Percentiles rank a stretch among this genome's conserved stretches.
These are phyloP conservation scores for Desmodus rotundus DNA, from an alignment of 2,113 vertebrate genomes.

Conservation along the genomic window DNA sequence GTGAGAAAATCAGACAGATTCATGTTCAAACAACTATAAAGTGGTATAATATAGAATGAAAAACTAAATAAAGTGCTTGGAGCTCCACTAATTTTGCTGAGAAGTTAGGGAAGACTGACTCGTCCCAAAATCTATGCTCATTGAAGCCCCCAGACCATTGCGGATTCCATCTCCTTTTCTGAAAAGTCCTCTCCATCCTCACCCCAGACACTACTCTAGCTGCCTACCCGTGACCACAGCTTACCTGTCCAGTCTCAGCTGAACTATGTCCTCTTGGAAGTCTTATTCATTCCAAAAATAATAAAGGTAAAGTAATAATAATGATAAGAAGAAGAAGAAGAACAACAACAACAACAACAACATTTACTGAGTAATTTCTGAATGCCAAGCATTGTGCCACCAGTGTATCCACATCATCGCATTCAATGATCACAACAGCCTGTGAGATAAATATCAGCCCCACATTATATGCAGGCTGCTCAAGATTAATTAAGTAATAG, in stretches of 20 bases:
- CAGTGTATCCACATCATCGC: not conserved
- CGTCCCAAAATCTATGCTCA: not conserved
- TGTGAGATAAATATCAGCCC: not conserved
- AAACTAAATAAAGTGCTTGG: not conserved
- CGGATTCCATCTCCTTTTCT: not conserved
- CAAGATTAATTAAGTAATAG: not conserved
- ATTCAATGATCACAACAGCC: not conserved
- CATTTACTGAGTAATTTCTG: not conserved
- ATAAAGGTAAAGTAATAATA: not conserved
- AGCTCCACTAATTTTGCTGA: not conserved
- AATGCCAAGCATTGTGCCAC: not conserved
- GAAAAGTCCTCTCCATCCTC: not conserved
- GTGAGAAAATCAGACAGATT: not conserved
- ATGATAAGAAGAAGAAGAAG: too few relatives aligned
- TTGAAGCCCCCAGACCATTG: not conserved
- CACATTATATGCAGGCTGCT: not conserved
- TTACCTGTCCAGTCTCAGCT: not conserved
- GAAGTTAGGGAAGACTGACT: not conserved
- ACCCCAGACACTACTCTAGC: accelerated
- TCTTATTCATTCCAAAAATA: not conserved
- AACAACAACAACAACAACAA: too few relatives aligned
- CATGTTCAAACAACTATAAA: not conserved
- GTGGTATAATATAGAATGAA: not conserved
- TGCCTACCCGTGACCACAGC: not conserved
- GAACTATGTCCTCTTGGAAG: not conserved